Conservation (phyloP, 2,797 vertebrate species). For the Manis javanica region DNA sequence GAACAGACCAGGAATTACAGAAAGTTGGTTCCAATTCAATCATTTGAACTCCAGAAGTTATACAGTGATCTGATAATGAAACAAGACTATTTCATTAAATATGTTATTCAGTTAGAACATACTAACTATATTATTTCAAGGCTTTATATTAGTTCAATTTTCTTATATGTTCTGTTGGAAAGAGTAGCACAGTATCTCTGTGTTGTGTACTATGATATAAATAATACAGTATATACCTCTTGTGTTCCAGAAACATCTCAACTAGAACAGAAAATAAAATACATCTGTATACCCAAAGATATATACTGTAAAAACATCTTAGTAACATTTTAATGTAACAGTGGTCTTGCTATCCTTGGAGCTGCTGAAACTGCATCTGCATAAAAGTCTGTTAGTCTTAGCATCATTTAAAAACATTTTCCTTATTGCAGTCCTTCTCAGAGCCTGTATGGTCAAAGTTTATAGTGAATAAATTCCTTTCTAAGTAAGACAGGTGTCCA, state of each 20-base stretch:
- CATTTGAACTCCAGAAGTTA: background rate
- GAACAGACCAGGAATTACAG: background rate
- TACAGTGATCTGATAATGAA: background rate
- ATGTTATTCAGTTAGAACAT: background rate
- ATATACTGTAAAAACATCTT: background rate
- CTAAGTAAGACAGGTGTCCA: background rate
- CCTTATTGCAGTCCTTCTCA: background rate
- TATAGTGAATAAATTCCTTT: background rate
- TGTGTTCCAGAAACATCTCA: background rate
- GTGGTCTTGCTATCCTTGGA: background rate
- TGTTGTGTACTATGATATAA: background rate
- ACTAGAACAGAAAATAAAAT: conserved; percentile 22
- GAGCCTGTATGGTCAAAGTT: background rate
- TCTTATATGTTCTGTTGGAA: background rate
- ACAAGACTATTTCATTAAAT: background rate
- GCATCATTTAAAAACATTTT: background rate
- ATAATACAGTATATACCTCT: background rate
- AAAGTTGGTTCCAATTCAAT: background rate
- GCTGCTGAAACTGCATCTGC: background rate
- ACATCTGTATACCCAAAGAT: background rate
- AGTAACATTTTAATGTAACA: background rate
- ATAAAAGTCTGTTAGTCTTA: background rate
- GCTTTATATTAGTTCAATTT: background rate
- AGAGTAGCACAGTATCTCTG: background rate
- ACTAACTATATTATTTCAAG: background rate